A percentile compares a stretch with the other conserved stretches of the same genome.
Conservation (phyloP, 2,797 vertebrate species). For the Paedocypris micromegethes region DNA sequence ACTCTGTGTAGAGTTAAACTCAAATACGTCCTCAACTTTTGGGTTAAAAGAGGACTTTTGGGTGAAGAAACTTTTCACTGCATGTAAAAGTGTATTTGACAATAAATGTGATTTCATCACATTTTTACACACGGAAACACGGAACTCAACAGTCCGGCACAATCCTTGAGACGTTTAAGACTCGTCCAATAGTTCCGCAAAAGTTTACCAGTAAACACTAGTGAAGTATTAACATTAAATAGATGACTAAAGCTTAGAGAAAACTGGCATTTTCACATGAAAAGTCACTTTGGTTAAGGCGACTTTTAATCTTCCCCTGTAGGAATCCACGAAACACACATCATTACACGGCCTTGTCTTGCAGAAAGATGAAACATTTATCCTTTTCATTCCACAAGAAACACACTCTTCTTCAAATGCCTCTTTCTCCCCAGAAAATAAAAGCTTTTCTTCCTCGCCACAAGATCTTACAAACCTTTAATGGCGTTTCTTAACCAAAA, state of each 20-base stretch:
- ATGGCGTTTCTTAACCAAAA: conserved; percentile 9
- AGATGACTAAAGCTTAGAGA: too few species aligned
- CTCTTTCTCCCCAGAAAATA: conserved; percentile 20
- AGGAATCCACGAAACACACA: conserved; percentile 42
- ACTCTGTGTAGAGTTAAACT: too few species aligned
- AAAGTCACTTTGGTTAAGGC: conserved; percentile 44
- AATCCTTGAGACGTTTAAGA: too few species aligned
- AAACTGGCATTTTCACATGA: conserved; percentile 29
- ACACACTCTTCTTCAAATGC: conserved; percentile 21
- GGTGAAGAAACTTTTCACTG: too few species aligned
- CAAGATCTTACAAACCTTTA: conserved; percentile 39
- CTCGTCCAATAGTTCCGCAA: too few species aligned
- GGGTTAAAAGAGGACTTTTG: not conserved
- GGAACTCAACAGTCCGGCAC: conserved; percentile 42
- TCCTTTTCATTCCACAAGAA: conserved; percentile 37
- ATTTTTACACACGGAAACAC: conserved; percentile 35
- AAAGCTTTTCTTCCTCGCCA: conserved; percentile 16
- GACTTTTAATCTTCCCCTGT: conserved; percentile 48
- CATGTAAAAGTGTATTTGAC: too few species aligned
- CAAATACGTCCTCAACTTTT: too few species aligned
- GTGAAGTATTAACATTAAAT: too few species aligned
- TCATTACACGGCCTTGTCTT: conserved; percentile 35
- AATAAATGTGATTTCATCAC: too few species aligned
- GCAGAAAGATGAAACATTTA: conserved; percentile 40
- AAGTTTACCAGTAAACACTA: too few species aligned